Base-by-base conservation (phyloP, 2,888 invertebrate genomes). In the Drosophila koepferae region DNA sequence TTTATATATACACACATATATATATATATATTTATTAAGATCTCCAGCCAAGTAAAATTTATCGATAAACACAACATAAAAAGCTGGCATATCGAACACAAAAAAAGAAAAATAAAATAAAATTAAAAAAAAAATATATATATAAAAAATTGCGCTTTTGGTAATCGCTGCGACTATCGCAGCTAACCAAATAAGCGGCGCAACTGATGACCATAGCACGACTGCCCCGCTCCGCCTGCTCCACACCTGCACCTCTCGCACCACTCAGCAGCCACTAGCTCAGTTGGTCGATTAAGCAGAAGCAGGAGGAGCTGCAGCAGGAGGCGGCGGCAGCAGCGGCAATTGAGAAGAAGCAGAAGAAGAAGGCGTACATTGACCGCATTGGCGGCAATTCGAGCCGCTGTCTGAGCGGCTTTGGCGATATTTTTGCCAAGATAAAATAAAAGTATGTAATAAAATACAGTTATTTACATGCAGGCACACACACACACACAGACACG, bases 351-450 rank as follows among this genome's bases (percentile, higher is more conserved):
- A 14, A 34, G 59, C 28, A 51, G 51, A 31, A 40, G 65, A 55
- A 40, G 65, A 55, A 31, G 75, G 70, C 86, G 84, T 80, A 65
- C 84, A 80, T 86, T 84, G 84, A 84, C 84, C 84, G 84, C 84
- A 82, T 81, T 82, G 75, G 72, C 78, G 86, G 81, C 84, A 77
- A 82, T 86, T 86, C 80, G 87, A 74, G 85, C 58, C 76, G 83
- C 82, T 82, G 85, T 78, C 86, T 84, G 80, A 72, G 68, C 68
- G 81, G 79, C 85, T 81, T 87, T 85, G 85, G 85, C 85, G 85
- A 86, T 86, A 86, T 86, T 86, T 87, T 87, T 85, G 82, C 85
- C 75, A 74, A 86, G 85, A 86, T 87, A 86, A 86, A 87, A 86
- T 86, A 86, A 86, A 86, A 86, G 85, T 87, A 78, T 78, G 77